A percentile compares a stretch with the other conserved stretches of the same genome.
These are phyloP conservation scores for Gobius niger DNA, from an alignment of 2,113 vertebrate genomes.

Conservation along the genomic window DNA sequence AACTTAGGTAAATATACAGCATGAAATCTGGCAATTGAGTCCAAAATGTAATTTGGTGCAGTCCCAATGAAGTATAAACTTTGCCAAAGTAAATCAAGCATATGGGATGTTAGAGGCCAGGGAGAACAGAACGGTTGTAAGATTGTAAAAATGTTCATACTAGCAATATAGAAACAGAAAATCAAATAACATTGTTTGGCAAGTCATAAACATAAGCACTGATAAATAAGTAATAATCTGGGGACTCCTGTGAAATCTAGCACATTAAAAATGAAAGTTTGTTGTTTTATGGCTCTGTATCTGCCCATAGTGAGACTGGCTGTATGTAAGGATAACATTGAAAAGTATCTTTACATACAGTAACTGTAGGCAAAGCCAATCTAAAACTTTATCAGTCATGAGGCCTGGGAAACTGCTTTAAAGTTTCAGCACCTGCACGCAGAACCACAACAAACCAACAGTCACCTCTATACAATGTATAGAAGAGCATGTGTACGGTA, in stretches of 20 bases:
- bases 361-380: slow-evolving; percentile 5
- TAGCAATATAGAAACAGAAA: not conserved
- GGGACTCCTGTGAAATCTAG: not conserved
- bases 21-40: slow-evolving; percentile 21
- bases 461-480: not conserved
- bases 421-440: not conserved
- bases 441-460: not conserved
- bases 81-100: not conserved
- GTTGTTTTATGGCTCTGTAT: not conserved
- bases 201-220: too few species aligned
- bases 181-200: too few species aligned
- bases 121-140: not conserved
- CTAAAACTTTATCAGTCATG: not conserved
- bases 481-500: not conserved
- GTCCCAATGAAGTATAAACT: slow-evolving; percentile 1
- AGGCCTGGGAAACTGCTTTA: not conserved
- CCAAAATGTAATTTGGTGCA: slow-evolving; percentile 2
- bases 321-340: not conserved
- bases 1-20: slow-evolving; percentile 60
- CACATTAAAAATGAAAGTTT: slow-evolving; percentile 6
- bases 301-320: not conserved
- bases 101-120: not conserved
- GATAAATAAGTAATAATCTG: too few species aligned
- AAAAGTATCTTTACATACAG: not conserved
- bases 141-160: too few species aligned